A percentile compares a stretch with the other conserved stretches of the same genome.
Conservation (phyloP, 2,888 invertebrate genomes). For the Linyphia triangularis region DNA sequence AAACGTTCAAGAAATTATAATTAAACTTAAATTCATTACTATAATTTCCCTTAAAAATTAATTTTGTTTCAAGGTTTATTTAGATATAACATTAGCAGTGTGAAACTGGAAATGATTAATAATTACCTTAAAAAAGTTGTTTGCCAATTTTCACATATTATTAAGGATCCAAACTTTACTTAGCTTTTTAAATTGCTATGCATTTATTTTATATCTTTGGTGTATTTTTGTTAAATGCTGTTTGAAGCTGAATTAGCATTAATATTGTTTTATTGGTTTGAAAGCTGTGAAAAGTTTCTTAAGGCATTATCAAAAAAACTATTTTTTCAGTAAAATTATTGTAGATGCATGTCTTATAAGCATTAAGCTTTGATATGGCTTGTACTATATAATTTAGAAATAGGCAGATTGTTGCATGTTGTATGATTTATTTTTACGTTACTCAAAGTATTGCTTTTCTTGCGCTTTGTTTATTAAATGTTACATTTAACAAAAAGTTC, state of each 20-base stretch:
- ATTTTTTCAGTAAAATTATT: not conserved
- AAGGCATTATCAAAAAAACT: slow-evolving; percentile 18
- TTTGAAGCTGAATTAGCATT: not conserved
- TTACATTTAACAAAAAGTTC: too few relatives aligned
- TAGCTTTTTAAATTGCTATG: too few relatives aligned
- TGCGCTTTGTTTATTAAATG: not conserved
- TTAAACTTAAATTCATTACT: too few relatives aligned
- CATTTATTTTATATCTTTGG: not conserved
- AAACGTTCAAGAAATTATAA: too few relatives aligned
- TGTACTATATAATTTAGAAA: not conserved
- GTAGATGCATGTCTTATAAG: slow-evolving; percentile 21
- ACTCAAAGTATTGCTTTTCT: not conserved
- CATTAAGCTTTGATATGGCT: slow-evolving; percentile 12
- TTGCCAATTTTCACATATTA: too few relatives aligned
- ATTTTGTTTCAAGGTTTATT: too few relatives aligned
- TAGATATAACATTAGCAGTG: too few relatives aligned
- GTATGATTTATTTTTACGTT: not conserved
- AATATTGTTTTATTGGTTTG: slow-evolving; percentile 27
- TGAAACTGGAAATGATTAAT: too few relatives aligned
- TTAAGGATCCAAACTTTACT: too few relatives aligned
- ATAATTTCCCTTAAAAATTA: too few relatives aligned
- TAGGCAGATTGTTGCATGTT: not conserved
- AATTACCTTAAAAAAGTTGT: too few relatives aligned
- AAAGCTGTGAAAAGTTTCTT: slow-evolving; percentile 66
- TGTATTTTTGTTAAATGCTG: not conserved